These are phyloP conservation scores for Todiramphus saurophagus DNA, from an alignment of 2,113 vertebrate genomes.

Conservation along the genomic window DNA sequence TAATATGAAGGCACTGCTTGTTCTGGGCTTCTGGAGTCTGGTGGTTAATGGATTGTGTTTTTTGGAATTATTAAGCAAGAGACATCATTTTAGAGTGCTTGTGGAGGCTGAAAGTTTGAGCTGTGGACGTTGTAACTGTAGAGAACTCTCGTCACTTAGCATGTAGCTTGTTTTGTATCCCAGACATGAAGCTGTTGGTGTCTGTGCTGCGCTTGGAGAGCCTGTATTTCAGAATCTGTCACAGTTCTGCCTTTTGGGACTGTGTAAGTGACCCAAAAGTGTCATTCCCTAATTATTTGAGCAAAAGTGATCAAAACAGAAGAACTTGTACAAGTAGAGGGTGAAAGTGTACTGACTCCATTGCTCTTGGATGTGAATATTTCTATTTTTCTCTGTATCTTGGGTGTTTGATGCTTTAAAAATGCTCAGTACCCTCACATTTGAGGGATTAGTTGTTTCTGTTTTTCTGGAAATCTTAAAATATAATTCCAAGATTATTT, in stretches of 20 bases:
- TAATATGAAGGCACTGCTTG: not conserved
- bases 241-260: not conserved
- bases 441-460: not conserved
- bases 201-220: not conserved
- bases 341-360: not conserved
- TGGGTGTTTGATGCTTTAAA: not conserved
- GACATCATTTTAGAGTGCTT: not conserved
- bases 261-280: not conserved
- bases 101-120: not conserved
- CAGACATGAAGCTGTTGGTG: not conserved
- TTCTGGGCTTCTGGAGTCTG: not conserved
- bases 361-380: not conserved
- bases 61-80: not conserved
- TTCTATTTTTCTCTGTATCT: not conserved
- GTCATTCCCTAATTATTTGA: conserved; percentile 8
- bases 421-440: not conserved
- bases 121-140: not conserved
- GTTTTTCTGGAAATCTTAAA: not conserved
- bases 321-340: not conserved
- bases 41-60: not conserved
- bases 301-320: not conserved
- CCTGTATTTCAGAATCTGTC: not conserved
- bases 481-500: not conserved
- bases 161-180: not conserved
- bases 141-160: not conserved